A percentile compares a stretch with the other conserved stretches of the same genome.
Conservation (phyloP, 92 coral and sea anemone species). For the Heliopora coerulea region DNA sequence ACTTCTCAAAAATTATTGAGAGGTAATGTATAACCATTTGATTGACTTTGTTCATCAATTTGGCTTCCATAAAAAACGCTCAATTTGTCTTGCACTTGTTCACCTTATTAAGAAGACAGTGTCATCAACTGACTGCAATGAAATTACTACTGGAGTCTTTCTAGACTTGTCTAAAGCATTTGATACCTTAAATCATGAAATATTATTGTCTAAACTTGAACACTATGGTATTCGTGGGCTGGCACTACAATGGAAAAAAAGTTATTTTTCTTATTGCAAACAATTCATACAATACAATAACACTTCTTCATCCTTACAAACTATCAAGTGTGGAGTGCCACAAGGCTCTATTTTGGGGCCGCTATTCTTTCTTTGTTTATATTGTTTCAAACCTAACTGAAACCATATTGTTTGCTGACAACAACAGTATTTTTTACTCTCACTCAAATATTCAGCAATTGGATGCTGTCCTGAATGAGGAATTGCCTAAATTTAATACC, state of each 20-base stretch:
- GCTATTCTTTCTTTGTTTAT: constrained; percentile 32
- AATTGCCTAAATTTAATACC: not conserved
- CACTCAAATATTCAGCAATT: constrained; percentile 35
- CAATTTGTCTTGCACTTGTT: no score
- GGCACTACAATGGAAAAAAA: not conserved
- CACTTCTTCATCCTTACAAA: constrained; percentile 22
- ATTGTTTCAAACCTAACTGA: constrained; percentile 17
- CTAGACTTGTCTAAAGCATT: no score
- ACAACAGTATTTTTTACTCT: constrained; percentile 38
- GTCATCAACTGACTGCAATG: no score
- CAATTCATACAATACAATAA: constrained; percentile 47
- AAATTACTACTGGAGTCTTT: no score
- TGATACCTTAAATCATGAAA: no score
- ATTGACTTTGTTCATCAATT: no score
- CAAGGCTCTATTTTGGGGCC: constrained; percentile 52
- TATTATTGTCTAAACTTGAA: no score
- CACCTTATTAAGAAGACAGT: not conserved
- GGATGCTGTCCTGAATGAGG: constrained; percentile 1
- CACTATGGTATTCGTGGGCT: no score
- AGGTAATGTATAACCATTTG: no score
- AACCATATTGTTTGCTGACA: constrained; percentile 46
- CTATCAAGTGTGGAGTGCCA: constrained; percentile 34
- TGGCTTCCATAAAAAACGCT: no score
- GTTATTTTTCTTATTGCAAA: constrained; percentile 43
- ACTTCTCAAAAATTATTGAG: no score